Conservation (phyloP, 2,888 invertebrate species). For the Criorhina ranunculi region DNA sequence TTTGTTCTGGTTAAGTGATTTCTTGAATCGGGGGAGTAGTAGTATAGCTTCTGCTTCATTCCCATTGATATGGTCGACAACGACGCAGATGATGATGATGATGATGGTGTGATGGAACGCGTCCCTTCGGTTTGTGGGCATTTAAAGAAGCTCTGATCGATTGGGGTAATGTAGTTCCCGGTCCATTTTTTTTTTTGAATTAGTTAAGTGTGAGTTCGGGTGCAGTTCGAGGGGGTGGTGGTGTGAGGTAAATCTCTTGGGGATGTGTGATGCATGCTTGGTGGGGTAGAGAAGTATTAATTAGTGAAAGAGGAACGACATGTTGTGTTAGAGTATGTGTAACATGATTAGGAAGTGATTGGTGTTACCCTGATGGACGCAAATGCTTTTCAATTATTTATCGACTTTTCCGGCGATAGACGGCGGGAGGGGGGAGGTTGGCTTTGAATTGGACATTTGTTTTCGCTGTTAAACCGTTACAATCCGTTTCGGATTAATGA, state of each 20-base stretch:
- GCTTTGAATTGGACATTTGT: conserved; percentile 28
- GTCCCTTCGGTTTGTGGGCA: conserved; percentile 41
- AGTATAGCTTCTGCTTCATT: conserved; percentile 7
- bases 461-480: conserved; percentile 19
- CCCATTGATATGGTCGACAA: too few relatives aligned
- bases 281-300: conserved; percentile 53
- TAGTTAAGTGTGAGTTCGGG: conserved; percentile 32
- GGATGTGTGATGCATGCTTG: not conserved
- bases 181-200: conserved; percentile 25
- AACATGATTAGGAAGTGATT: conserved; percentile 72
- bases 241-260: conserved; percentile 25
- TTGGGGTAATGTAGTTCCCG: conserved; percentile 50
- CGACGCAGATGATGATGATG: too few relatives aligned
- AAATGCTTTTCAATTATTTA: conserved; percentile 67
- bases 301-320: conserved; percentile 63
- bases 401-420: conserved; percentile 9
- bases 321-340: conserved; percentile 62
- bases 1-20: conserved; percentile 76
- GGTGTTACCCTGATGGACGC: conserved; percentile 65
- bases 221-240: not conserved
- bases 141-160: conserved; percentile 65
- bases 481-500: conserved; percentile 33
- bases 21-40: conserved; percentile 53
- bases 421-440: not conserved
- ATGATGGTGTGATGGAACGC: conserved; percentile 44